phyloP scores from a whole-genome alignment of 2,888 invertebrate species.

The Emmelina monodactyla region DNA sequence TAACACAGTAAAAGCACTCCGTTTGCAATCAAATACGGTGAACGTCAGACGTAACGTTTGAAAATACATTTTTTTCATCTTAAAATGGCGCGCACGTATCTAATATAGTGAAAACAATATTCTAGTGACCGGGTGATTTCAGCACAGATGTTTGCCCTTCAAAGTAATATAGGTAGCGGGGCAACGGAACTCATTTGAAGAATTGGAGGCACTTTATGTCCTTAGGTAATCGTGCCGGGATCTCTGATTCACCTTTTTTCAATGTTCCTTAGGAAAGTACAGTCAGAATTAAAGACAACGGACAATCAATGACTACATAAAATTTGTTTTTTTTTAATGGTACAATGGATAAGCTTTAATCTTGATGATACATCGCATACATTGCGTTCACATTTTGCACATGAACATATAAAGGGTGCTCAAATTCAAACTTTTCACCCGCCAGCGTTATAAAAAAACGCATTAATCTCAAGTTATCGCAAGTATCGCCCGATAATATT shows the following conservation, averaged over 20 bases:
- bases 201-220: neutral
- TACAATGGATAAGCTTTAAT: no score
- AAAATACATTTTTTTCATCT: conserved; percentile 64
- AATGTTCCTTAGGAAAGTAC: no score
- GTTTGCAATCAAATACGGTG: conserved; percentile 54
- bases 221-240: neutral
- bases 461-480: conserved; percentile 63
- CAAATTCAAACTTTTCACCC: conserved; percentile 36
- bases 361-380: conserved; percentile 47
- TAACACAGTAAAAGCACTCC: conserved; percentile 48
- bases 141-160: conserved; percentile 59
- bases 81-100: conserved; percentile 68
- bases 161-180: conserved; percentile 30
- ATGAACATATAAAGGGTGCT: conserved; percentile 38
- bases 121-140: conserved; percentile 67
- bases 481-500: conserved; percentile 61
- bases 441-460: conserved; percentile 45
- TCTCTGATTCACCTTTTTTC: neutral
- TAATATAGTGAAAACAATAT: conserved; percentile 70
- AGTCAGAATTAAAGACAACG: no score
- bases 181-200: conserved; percentile 1
- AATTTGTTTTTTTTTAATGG: no score
- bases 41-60: conserved; percentile 42
- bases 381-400: conserved; percentile 35
- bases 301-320: no score